Evolutionary conservation across 2,888 invertebrate genomes (phyloP).

Genomic region (Caradrina kadenii): DNA sequence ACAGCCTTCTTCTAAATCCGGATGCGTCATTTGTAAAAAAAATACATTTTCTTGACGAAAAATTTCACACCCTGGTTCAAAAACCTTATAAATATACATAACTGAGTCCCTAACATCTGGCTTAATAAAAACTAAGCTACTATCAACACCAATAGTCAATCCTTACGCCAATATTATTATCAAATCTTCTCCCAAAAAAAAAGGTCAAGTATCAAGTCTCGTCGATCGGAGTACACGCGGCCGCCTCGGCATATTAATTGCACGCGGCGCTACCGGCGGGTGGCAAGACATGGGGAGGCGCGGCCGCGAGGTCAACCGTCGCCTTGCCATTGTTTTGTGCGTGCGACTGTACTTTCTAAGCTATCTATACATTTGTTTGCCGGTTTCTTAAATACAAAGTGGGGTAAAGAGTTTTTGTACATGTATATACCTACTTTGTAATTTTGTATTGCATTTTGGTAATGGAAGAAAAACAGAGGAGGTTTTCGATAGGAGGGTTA

Average conservation of each 20-base stretch:
- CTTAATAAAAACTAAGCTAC: background rate
- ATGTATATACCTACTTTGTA: conserved; percentile 49
- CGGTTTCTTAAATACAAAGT: conserved; percentile 64
- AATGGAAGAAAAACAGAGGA: conserved; percentile 55
- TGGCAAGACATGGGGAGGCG: conserved; percentile 86
- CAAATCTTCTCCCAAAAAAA: conserved; percentile 7
- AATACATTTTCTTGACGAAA: no score
- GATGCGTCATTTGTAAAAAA: no score
- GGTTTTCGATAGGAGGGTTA: conserved; percentile 26
- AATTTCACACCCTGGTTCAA: background rate
- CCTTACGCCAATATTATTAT: background rate
- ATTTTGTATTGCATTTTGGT: conserved; percentile 51
- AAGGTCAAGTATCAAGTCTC: conserved; percentile 71
- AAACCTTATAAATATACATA: background rate
- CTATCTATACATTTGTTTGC: conserved; percentile 67
- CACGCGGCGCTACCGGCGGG: conserved; percentile 90
- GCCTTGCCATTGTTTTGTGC: conserved; percentile 89
- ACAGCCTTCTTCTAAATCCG: no score
- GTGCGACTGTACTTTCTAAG: conserved; percentile 81
- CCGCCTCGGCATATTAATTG: conserved; percentile 91
- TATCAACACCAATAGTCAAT: background rate
- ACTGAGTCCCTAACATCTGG: background rate
- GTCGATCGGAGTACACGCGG: conserved; percentile 78
- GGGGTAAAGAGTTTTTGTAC: conserved; percentile 66
- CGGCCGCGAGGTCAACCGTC: conserved; percentile 89